phyloP scores from a whole-genome alignment of 37 sponge, comb jelly and placozoan genomes.

The Bolinopsis microptera region DNA sequence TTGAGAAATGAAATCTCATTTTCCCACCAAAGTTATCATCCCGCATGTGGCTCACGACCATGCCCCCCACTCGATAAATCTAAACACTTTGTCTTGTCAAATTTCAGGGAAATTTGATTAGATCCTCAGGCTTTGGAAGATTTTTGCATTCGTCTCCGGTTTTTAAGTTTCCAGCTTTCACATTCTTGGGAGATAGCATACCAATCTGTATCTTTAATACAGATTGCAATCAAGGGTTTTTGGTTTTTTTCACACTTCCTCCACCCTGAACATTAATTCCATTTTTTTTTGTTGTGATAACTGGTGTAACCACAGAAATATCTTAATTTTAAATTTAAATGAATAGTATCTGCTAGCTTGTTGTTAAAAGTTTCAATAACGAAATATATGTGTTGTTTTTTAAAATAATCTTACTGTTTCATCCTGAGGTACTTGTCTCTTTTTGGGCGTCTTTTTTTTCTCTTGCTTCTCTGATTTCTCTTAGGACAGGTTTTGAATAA shows the following conservation, averaged over 20 bases:
- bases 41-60: neutral
- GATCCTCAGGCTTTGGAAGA: neutral
- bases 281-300: no score
- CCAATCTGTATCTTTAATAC: neutral
- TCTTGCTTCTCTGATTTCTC: neutral
- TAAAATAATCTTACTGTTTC: neutral
- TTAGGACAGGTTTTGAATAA: neutral
- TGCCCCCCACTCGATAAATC: neutral
- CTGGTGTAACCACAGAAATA: no score
- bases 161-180: neutral
- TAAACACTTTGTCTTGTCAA: constrained; percentile 49
- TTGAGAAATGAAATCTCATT: no score
- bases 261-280: neutral
- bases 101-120: neutral
- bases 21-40: constrained; percentile 28
- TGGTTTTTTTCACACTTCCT: neutral
- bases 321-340: no score
- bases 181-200: neutral
- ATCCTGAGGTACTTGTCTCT: neutral
- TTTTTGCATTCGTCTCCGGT: neutral
- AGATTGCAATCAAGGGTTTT: neutral
- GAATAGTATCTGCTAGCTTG: no score
- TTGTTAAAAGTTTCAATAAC: no score
- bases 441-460: neutral
- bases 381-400: no score